Evolutionary conservation across 2,797 vertebrate genomes (phyloP).

Genomic region (Sebastes trivittatus): DNA sequence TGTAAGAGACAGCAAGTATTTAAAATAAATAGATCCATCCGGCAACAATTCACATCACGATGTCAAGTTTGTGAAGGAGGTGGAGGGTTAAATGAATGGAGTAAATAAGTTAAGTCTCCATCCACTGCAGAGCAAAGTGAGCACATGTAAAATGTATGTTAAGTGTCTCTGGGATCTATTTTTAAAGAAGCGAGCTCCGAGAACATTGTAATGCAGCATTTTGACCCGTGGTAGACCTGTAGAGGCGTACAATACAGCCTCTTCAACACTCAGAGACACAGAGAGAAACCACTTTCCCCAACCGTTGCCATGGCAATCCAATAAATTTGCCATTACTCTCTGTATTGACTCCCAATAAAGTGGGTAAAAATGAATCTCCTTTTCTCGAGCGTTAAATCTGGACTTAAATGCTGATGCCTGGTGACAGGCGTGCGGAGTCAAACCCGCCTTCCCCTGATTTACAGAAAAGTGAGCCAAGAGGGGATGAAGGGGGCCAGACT

Average conservation of each 20-base stretch:
- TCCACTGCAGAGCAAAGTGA: constrained; percentile 25
- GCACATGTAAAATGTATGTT: constrained; percentile 63
- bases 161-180: constrained; percentile 50
- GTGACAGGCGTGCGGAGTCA: constrained; percentile 72
- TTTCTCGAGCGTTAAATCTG: constrained; percentile 70
- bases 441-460: constrained; percentile 62
- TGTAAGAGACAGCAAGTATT: not conserved
- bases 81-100: constrained; percentile 22
- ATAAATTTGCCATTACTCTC: constrained; percentile 63
- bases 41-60: not conserved
- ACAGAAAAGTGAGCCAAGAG: constrained; percentile 65
- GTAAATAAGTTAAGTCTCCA: constrained; percentile 35
- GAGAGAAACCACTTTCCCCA: constrained; percentile 60
- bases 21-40: not conserved
- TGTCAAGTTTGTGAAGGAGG: not conserved
- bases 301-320: constrained; percentile 80
- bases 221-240: constrained; percentile 53
- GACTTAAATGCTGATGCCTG: constrained; percentile 72
- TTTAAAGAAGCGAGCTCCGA: constrained; percentile 29
- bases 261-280: constrained; percentile 47
- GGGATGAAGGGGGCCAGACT: constrained; percentile 50
- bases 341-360: constrained; percentile 74
- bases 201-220: constrained; percentile 36
- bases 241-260: constrained; percentile 56
- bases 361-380: constrained; percentile 70